Conservation (phyloP, 1,140 invertebrate species). For the Drosophila mojavensis region DNA sequence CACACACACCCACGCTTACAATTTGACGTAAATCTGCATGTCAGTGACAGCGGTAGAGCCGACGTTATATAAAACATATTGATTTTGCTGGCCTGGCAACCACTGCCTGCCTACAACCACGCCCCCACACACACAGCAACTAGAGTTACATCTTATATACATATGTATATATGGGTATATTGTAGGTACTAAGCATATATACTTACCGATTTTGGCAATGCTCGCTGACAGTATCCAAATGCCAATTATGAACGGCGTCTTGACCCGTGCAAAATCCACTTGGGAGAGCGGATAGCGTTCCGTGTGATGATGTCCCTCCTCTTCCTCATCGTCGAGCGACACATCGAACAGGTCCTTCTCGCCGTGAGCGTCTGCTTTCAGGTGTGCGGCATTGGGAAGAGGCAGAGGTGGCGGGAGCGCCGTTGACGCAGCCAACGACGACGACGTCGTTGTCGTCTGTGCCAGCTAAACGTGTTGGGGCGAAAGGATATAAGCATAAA, state of each 20-base stretch:
- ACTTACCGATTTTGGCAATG: slow-evolving; percentile 96
- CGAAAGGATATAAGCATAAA: neutral
- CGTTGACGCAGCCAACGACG: slow-evolving; percentile 5
- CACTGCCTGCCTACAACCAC: neutral
- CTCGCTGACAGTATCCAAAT: slow-evolving; percentile 97
- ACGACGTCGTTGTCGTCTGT: slow-evolving; percentile 11
- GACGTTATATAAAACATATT: slow-evolving; percentile 76
- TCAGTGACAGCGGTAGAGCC: slow-evolving; percentile 49
- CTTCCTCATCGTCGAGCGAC: slow-evolving; percentile 30
- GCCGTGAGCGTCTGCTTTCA: slow-evolving; percentile 17
- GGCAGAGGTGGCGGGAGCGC: slow-evolving; percentile 19
- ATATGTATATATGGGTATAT: neutral
- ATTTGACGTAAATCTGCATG: slow-evolving; percentile 75
- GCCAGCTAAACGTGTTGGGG: slow-evolving; percentile 32
- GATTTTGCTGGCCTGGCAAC: slow-evolving; percentile 65
- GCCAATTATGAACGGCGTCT: slow-evolving; percentile 96
- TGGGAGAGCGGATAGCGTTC: slow-evolving; percentile 89
- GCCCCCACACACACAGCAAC: neutral
- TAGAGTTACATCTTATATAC: neutral
- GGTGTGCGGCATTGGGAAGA: slow-evolving; percentile 38
- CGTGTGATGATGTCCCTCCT: slow-evolving; percentile 50
- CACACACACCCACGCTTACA: neutral
- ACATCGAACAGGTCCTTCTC: slow-evolving; percentile 32
- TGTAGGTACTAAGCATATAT: neutral
- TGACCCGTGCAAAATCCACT: slow-evolving; percentile 94